Base-by-base conservation (phyloP, 1,140 invertebrate species). In the Drosophila carrolli region DNA sequence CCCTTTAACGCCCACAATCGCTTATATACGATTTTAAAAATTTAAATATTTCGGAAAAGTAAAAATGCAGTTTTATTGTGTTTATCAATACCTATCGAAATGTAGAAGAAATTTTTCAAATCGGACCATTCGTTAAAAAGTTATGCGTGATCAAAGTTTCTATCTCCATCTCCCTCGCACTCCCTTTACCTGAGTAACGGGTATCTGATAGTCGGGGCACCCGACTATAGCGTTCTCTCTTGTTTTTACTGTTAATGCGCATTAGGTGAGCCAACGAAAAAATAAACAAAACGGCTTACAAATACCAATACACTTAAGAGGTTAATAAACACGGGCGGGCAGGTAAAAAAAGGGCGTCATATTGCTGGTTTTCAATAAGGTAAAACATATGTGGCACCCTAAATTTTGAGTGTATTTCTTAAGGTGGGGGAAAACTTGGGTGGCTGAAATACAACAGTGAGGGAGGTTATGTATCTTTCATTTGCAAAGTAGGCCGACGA, bases 271-370 rank as follows among this genome's bases (percentile, higher is more conserved):
- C 32, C 37, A 72, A 19, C 47, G 19, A 54, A 53, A 59, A 43
- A 68, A 61, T 61, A 70, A 78, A 67, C 72, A 75, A 56, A 75
- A 57, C 44, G 46, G 62, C 58, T 75, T 55, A 47, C 67, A 78
- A 71, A 83, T 54, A 63, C 75, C 41, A 68, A 78, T 75, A 63
- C 40, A 47, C 74, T 43, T 68, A 56, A 75, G 74, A 60, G 55
- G 56, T 68, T 75, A 68, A 75, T 76, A 76, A 76, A 76, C 56
- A 68, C 41, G 5, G 14, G 41, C 6, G 16, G 38, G 4, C 4
- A 32, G 2, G 13, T 29, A 11, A 35, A 23, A 40, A 35, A 16
- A 14, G 37, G 9, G 14, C 6, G 57, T 58, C 13, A 48, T 40
- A 13, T 23, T 41, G 38, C n/a, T 19, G 27, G 59, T 65, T 75